Base-by-base conservation (phyloP, 2,797 vertebrate genomes). In the Pseudopleuronectes americanus region DNA sequence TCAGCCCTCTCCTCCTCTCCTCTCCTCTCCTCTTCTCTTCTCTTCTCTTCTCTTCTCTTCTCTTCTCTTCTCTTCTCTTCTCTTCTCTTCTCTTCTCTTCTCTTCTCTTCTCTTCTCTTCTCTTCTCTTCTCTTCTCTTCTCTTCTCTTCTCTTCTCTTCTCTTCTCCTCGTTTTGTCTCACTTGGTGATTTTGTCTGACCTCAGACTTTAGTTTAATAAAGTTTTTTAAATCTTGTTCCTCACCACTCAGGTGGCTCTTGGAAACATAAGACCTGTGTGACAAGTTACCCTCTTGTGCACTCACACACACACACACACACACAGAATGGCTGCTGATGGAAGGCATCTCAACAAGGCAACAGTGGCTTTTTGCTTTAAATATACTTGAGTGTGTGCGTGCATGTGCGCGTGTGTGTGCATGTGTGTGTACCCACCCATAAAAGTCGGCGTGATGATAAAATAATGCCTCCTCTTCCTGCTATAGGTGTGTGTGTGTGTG, bases 381-480 rank as follows among this genome's bases (percentile, higher is more conserved):
- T 84, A 77, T 58, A 54, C 55, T 41, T 63, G 45, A 6, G 45
- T 47, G 17, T n/a, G 17, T 47, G 17, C 0, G 45, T 19, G 45
- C 2, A 6, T 10, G 47, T 48, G 45, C 8, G 16, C 5, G 17
- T 48, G 45, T 8, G 16, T 1, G 17, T 48, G 47, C 8, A 17
- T n/a, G 19, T 9, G 56, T 53, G n/a, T 70, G 21, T 65, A 12
- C 10, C 12, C 36, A 38, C 36, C 36, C 36, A 38, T 13, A 13
- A 45, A 17, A 64, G 76, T 64, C 63, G 70, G 63, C 45, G 41
- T 60, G 80, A 81, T 83, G 80, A 85, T 87, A 84, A 80, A 87
- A 87, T 89, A 88, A 90, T 86, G 82, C 83, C 14, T 0, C 61
- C 76, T 82, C 84, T 83, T 83, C 66, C 71, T 68, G 57, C 73